A percentile compares a stretch with the other conserved stretches of the same genome.
Evolutionary conservation across 37 sponge, comb jelly and placozoan genomes (phyloP).

Genomic region (Tethya wilhelma): DNA sequence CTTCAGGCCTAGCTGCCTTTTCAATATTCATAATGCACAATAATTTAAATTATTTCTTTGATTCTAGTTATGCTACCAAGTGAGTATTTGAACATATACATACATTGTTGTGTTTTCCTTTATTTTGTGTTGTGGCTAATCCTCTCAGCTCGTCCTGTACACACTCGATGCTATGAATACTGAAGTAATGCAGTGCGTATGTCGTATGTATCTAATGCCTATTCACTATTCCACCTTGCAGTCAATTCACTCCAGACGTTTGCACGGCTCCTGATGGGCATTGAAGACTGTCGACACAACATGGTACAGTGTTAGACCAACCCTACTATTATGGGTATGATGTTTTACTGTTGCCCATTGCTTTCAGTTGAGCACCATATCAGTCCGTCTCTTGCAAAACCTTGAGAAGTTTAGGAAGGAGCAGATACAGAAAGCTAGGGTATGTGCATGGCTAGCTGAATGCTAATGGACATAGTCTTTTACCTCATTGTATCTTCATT

Average conservation of each 20-base stretch:
- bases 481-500: background rate
- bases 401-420: slow-evolving; percentile 93
- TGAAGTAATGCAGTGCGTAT: background rate
- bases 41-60: too few relatives aligned
- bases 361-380: slow-evolving; percentile 66
- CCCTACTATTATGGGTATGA: background rate
- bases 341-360: background rate
- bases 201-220: background rate
- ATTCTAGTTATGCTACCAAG: too few relatives aligned
- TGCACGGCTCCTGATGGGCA: slow-evolving; percentile 52
- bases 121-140: background rate
- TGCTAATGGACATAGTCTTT: background rate
- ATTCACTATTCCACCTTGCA: slow-evolving; percentile 3
- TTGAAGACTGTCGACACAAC: slow-evolving; percentile 75
- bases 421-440: slow-evolving; percentile 77
- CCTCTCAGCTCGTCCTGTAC: background rate
- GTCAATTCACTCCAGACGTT: slow-evolving; percentile 71
- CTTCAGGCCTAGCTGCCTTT: too few relatives aligned
- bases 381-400: slow-evolving; percentile 73
- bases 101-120: too few relatives aligned
- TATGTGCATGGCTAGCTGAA: slow-evolving; percentile 1
- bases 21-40: too few relatives aligned
- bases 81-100: too few relatives aligned
- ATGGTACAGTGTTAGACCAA: slow-evolving; percentile 47
- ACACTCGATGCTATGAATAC: background rate